phyloP scores from a whole-genome alignment of 2,797 vertebrate genomes.

The Leuciscus waleckii region DNA sequence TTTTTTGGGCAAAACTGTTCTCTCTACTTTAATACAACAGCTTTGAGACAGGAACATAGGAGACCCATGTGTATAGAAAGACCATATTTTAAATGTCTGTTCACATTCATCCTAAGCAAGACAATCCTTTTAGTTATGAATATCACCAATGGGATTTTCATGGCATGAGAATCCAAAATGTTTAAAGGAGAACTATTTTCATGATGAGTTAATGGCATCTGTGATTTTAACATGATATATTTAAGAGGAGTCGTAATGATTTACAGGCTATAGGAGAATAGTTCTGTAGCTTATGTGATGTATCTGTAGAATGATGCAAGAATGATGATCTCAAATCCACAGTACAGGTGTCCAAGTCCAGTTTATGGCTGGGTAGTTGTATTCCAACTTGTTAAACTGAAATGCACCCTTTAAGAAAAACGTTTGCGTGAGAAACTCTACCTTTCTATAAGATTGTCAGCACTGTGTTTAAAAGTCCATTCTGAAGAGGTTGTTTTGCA shows the following conservation, averaged over 20 bases:
- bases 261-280: constrained; percentile 34
- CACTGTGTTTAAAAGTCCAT: not conserved
- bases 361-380: constrained; percentile 42
- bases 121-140: constrained; percentile 38
- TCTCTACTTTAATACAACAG: not conserved
- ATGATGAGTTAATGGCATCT: constrained; percentile 26
- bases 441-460: not conserved
- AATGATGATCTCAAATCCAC: constrained; percentile 5
- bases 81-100: constrained; percentile 28
- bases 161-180: constrained; percentile 32
- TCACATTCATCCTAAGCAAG: constrained; percentile 39
- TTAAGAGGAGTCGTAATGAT: constrained; percentile 32
- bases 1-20: not conserved
- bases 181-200: constrained; percentile 21
- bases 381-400: constrained; percentile 24
- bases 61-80: constrained; percentile 5
- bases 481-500: not conserved
- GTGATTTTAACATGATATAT: constrained; percentile 53
- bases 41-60: constrained; percentile 6
- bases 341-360: constrained; percentile 17
- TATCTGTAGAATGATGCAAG: constrained; percentile 1
- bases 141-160: constrained; percentile 23
- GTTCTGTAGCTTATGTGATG: constrained; percentile 40
- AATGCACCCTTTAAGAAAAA: not conserved
- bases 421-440: not conserved